A percentile compares a stretch with the other conserved stretches of the same genome.
Conservation (phyloP, 2,113 vertebrate genomes). For the Pionites leucogaster region DNA sequence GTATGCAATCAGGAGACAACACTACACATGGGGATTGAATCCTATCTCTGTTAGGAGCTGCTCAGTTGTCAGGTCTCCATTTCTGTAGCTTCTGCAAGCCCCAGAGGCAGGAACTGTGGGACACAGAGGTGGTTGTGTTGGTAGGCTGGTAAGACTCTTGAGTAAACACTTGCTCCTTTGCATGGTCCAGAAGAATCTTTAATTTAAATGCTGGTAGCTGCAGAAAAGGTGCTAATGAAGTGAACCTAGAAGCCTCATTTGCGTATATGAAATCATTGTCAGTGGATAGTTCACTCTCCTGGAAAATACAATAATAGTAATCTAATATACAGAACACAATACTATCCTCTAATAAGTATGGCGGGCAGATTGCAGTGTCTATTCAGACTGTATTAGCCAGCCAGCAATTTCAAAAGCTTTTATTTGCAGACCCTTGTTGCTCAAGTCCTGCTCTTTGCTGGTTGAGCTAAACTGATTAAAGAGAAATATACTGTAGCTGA, state of each 20-base stretch:
- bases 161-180: background rate
- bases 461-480: conserved; percentile 35
- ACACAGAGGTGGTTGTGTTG: background rate
- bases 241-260: conserved; percentile 24
- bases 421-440: background rate
- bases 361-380: conserved; percentile 24
- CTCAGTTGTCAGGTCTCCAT: background rate
- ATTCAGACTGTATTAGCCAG: conserved; percentile 25
- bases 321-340: conserved; percentile 21
- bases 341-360: conserved; percentile 39
- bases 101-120: background rate
- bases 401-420: conserved; percentile 10
- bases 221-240: conserved; percentile 20
- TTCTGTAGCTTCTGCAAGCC: background rate
- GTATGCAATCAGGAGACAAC: background rate
- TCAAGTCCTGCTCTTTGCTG: conserved; percentile 9
- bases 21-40: rapidly evolving
- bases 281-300: conserved; percentile 35
- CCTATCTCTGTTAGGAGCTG: background rate
- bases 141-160: background rate
- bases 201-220: conserved; percentile 1
- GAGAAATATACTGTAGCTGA: background rate
- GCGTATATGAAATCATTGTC: background rate
- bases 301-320: conserved; percentile 45
- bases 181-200: background rate